Conservation (phyloP, 2,888 invertebrate species). For the Apotomis turbidana region DNA sequence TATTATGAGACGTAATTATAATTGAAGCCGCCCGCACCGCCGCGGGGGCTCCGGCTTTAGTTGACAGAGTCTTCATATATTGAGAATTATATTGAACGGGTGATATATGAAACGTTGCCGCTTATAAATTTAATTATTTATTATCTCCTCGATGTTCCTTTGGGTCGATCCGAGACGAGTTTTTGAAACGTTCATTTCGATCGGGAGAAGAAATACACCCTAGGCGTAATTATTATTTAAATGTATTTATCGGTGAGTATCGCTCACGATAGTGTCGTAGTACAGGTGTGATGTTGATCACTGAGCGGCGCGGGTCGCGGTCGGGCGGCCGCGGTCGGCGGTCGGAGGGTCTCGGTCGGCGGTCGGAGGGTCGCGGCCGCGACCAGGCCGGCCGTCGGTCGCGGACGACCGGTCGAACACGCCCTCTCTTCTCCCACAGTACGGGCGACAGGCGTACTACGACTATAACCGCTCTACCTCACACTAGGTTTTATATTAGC, state of each 20-base stretch:
- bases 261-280: conserved; percentile 77
- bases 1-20: conserved; percentile 81
- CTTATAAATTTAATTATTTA: conserved; percentile 80
- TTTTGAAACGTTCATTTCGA: conserved; percentile 82
- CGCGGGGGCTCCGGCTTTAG: conserved; percentile 70
- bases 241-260: conserved; percentile 75
- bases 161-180: conserved; percentile 82
- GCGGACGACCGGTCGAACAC: conserved; percentile 30
- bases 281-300: conserved; percentile 80
- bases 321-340: conserved; percentile 42
- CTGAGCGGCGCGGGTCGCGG: conserved; percentile 58
- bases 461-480: conserved; percentile 78
- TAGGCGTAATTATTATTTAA: conserved; percentile 81
- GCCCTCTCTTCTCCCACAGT: conserved; percentile 28
- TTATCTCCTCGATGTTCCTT: conserved; percentile 81
- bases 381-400: conserved; percentile 40
- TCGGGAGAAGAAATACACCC: conserved; percentile 83
- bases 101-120: conserved; percentile 84
- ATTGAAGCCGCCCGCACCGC: conserved; percentile 73
- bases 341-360: conserved; percentile 46
- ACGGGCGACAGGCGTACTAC: conserved; percentile 53
- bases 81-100: conserved; percentile 83
- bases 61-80: conserved; percentile 81
- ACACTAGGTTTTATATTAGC: conserved; percentile 79
- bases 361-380: conserved; percentile 45